Conservation (phyloP, 2,113 vertebrate genomes). For the Stegostoma tigrinum region DNA sequence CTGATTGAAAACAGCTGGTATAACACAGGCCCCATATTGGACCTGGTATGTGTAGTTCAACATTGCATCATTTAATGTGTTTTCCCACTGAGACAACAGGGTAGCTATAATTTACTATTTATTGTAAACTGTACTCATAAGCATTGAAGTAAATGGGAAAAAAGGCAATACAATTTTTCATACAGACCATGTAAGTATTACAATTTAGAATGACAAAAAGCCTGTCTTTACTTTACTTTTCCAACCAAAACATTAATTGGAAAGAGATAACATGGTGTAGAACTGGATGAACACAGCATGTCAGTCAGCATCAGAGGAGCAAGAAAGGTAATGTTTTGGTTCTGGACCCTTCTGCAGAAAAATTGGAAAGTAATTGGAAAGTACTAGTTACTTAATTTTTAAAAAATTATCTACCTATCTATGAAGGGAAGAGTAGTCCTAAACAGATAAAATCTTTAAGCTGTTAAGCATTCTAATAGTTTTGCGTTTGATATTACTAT, state of each 20-base stretch:
- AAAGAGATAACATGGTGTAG: neutral
- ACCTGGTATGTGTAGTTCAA: neutral
- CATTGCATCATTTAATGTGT: neutral
- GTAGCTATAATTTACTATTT: slow-evolving; percentile 3
- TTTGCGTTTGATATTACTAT: neutral
- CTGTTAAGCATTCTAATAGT: neutral
- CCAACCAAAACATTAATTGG: neutral
- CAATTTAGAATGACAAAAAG: neutral
- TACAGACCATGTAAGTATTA: neutral
- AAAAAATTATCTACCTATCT: neutral
- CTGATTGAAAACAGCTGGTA: neutral
- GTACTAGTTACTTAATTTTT: neutral
- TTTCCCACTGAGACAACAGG: neutral
- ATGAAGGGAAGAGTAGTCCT: neutral
- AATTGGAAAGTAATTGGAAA: neutral
- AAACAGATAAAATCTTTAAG: neutral
- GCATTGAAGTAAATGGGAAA: slow-evolving; percentile 10
- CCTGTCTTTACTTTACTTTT: neutral
- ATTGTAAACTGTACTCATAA: neutral
- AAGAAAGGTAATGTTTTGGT: too few relatives aligned
- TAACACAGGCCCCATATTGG: neutral
- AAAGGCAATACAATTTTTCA: neutral
- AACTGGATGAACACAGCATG: too few relatives aligned
- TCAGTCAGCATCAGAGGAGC: too few relatives aligned
- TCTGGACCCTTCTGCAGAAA: too few relatives aligned